A percentile compares a stretch with the other conserved stretches of the same genome.
These are phyloP conservation scores for Cacoxenus indagator DNA, from an alignment of 2,888 invertebrate genomes.

Conservation along the genomic window DNA sequence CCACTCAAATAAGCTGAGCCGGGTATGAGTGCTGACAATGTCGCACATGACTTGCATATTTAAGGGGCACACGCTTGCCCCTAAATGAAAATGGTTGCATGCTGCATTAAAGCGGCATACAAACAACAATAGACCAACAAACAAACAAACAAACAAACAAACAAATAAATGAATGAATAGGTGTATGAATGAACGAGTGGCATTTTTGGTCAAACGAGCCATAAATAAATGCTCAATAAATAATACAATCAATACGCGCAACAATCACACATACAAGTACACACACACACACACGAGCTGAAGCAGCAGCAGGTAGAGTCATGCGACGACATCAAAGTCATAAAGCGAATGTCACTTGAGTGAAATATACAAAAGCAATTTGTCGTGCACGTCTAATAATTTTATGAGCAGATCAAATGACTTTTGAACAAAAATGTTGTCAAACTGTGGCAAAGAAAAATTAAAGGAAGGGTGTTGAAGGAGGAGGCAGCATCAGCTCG, in stretches of 20 bases:
- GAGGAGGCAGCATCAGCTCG: not conserved
- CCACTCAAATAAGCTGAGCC: not conserved
- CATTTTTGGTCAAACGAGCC: constrained; percentile 1
- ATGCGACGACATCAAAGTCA: constrained; percentile 1
- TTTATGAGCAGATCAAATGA: constrained; percentile 57
- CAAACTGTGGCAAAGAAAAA: not conserved
- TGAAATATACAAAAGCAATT: constrained; percentile 2
- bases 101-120: not conserved
- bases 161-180: not conserved
- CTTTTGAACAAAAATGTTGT: constrained; percentile 28
- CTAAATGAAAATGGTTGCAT: not conserved
- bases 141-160: not conserved
- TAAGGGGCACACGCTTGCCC: not conserved
- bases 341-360: constrained; percentile 10
- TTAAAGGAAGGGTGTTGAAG: not conserved
- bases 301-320: not conserved
- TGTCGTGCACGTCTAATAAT: constrained; percentile 42
- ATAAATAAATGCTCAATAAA: constrained; percentile 19
- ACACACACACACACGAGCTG: not conserved
- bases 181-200: not conserved
- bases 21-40: not conserved
- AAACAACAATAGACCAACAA: not conserved
- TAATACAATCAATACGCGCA: constrained; percentile 17
- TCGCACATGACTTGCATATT: constrained; percentile 17
- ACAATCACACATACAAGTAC: not conserved